These are phyloP conservation scores for Lepus timidus DNA, from an alignment of 2,113 vertebrate genomes.

Conservation along the genomic window DNA sequence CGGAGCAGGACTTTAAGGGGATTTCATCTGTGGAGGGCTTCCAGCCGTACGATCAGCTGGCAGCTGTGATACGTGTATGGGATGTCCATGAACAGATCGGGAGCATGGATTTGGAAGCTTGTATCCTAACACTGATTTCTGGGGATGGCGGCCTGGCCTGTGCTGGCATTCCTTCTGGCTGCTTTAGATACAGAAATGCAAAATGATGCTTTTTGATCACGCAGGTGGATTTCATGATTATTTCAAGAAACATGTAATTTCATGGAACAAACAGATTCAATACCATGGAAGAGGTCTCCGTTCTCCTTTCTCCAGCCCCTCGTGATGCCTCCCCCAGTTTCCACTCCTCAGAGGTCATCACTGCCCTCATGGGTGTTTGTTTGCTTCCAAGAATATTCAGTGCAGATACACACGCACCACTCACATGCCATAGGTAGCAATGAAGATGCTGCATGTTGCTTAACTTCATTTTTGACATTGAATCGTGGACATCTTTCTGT, in stretches of 20 bases:
- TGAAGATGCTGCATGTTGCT: not conserved
- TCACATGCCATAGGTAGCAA: not conserved
- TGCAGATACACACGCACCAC: not conserved
- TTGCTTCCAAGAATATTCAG: not conserved
- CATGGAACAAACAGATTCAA: not conserved
- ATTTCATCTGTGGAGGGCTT: not conserved
- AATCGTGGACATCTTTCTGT: not conserved
- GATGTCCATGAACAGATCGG: fast-evolving
- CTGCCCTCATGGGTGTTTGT: not conserved
- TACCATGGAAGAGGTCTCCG: not conserved
- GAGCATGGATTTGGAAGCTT: not conserved
- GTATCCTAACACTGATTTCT: not conserved
- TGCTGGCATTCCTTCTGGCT: too few species aligned
- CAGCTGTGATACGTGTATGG: too few species aligned
- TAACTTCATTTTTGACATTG: not conserved
- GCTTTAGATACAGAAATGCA: not conserved
- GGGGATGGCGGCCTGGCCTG: fast-evolving
- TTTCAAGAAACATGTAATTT: not conserved
- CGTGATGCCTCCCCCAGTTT: not conserved
- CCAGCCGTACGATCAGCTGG: not conserved
- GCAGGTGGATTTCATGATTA: not conserved
- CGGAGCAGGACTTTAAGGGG: not conserved
- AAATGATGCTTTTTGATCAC: not conserved
- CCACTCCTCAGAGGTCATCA: not conserved
- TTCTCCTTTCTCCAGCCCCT: not conserved